Percentiles rank a stretch among this genome's conserved stretches.
Evolutionary conservation across 2,888 invertebrate species (phyloP).

Genomic region (Sarcophaga rosellei): DNA sequence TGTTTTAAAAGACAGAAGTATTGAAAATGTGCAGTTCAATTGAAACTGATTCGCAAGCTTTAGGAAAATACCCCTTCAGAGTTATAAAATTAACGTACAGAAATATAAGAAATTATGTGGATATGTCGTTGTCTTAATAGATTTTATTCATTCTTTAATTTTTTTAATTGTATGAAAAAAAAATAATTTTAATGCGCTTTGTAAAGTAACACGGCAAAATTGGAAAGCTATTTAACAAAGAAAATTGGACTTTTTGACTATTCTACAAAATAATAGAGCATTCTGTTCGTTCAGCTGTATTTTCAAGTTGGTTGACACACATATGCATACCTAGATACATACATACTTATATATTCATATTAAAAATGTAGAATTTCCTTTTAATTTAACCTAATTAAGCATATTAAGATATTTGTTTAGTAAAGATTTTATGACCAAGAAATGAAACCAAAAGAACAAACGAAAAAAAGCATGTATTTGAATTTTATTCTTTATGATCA

Average conservation of each 20-base stretch:
- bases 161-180: background rate
- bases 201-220: background rate
- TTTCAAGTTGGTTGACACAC: constrained; percentile 17
- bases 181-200: background rate
- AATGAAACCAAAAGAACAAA: constrained; percentile 48
- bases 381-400: constrained; percentile 27
- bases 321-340: constrained; percentile 26
- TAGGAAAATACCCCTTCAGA: background rate
- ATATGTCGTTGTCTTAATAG: background rate
- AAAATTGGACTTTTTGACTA: background rate
- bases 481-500: constrained; percentile 52
- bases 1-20: constrained; percentile 11
- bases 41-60: background rate
- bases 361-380: constrained; percentile 50
- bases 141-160: constrained; percentile 6
- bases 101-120: background rate
- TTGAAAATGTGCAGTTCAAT: constrained; percentile 13
- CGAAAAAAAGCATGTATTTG: constrained; percentile 62
- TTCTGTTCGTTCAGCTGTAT: constrained; percentile 38
- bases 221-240: background rate
- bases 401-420: constrained; percentile 57
- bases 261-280: constrained; percentile 8
- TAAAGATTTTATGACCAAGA: constrained; percentile 62
- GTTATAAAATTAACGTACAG: constrained; percentile 3
- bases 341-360: constrained; percentile 24